phyloP scores from a whole-genome alignment of 1,140 invertebrate species.

The Melanaphis sacchari region DNA sequence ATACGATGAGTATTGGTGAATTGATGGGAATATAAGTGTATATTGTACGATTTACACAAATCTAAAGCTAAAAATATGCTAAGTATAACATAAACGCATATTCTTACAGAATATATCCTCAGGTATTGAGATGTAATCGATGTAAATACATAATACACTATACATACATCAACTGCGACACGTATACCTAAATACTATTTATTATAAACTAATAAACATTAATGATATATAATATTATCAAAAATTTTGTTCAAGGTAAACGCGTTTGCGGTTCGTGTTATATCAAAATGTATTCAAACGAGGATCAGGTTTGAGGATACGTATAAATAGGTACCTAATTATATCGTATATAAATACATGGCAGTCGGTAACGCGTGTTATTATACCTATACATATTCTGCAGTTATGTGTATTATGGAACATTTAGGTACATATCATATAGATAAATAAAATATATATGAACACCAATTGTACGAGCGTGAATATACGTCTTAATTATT shows the following conservation, averaged over 20 bases:
- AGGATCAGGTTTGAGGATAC: not conserved
- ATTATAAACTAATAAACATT: not conserved
- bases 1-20: no score
- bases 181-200: not conserved
- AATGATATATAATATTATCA: not conserved
- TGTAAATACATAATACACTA: not conserved
- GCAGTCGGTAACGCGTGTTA: not conserved
- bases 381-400: not conserved
- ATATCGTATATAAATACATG: not conserved
- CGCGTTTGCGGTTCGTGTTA: not conserved
- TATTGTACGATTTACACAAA: not conserved
- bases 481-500: not conserved
- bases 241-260: slow-evolving; percentile 22
- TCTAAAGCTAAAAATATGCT: not conserved
- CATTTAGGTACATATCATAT: not conserved
- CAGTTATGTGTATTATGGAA: not conserved
- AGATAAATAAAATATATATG: not conserved
- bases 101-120: not conserved
- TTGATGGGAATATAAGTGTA: no score
- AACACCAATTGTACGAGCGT: not conserved
- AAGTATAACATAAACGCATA: no score
- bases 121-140: not conserved
- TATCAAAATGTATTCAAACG: slow-evolving; percentile 11
- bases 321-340: not conserved
- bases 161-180: not conserved